phyloP scores from a whole-genome alignment of 2,113 vertebrate species.

The Aramus guarauna region DNA sequence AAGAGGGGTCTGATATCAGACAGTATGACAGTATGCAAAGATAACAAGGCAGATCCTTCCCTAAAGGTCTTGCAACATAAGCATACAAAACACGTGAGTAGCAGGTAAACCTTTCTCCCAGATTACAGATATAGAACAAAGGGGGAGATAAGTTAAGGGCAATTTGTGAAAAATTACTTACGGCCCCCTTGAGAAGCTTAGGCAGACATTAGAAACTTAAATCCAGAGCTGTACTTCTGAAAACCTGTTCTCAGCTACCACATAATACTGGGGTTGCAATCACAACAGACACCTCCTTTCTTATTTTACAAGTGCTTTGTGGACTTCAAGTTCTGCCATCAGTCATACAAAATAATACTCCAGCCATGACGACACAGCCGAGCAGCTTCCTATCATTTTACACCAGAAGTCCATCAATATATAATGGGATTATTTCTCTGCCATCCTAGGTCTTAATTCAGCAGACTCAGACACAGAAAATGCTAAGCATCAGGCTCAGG shows the following conservation, averaged over 20 bases:
- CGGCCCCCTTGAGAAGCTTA: not conserved
- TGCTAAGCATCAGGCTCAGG: not conserved
- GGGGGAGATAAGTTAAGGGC: not conserved
- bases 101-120: not conserved
- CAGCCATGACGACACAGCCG: not conserved
- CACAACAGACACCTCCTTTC: not conserved
- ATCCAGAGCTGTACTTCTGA: not conserved
- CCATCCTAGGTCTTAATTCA: not conserved
- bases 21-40: rapidly evolving
- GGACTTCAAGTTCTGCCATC: not conserved
- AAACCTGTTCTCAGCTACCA: not conserved
- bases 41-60: not conserved
- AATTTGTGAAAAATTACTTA: not conserved
- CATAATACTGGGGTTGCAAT: not conserved
- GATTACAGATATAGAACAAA: not conserved
- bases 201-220: not conserved
- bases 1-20: not conserved
- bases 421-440: not conserved
- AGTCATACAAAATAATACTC: not conserved
- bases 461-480: not conserved
- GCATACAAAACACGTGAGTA: not conserved
- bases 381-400: slow-evolving; percentile 5
- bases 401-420: not conserved
- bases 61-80: not conserved
- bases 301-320: not conserved